phyloP scores from a whole-genome alignment of 2,888 invertebrate species.

The Itoplectis maculator region DNA sequence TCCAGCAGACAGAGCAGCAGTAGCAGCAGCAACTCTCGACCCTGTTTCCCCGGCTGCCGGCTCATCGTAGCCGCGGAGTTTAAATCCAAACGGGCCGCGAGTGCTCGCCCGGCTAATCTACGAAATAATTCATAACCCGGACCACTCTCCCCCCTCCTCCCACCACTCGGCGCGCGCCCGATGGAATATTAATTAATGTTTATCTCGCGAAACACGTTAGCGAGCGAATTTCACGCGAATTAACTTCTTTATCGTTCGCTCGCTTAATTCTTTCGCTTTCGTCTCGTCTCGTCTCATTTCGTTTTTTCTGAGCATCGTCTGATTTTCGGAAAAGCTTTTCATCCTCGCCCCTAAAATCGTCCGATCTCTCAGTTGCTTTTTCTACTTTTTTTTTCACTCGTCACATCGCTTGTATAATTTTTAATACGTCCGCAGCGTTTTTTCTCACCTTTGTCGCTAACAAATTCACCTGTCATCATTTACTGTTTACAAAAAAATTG shows the following conservation, averaged over 20 bases:
- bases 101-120: constrained; percentile 52
- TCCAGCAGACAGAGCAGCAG: too few relatives aligned
- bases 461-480: constrained; percentile 28
- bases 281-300: background rate
- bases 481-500: constrained; percentile 57
- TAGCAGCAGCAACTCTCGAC: constrained; percentile 12
- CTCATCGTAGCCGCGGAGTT: constrained; percentile 26
- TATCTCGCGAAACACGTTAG: constrained; percentile 62
- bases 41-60: background rate
- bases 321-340: constrained; percentile 38
- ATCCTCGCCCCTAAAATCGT: background rate
- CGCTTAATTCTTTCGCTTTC: too few relatives aligned
- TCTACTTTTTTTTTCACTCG: too few relatives aligned
- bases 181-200: constrained; percentile 68
- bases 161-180: constrained; percentile 35
- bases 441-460: constrained; percentile 20
- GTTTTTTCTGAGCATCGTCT: background rate
- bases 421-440: background rate
- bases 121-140: constrained; percentile 62
- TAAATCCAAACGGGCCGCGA: constrained; percentile 27
- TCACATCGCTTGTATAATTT: background rate
- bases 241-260: constrained; percentile 64
- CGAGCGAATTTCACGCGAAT: constrained; percentile 62
- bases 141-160: too few relatives aligned
- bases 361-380: too few relatives aligned